Base-by-base conservation (phyloP, 2,888 invertebrate species). In the Ormyrus pomaceus region DNA sequence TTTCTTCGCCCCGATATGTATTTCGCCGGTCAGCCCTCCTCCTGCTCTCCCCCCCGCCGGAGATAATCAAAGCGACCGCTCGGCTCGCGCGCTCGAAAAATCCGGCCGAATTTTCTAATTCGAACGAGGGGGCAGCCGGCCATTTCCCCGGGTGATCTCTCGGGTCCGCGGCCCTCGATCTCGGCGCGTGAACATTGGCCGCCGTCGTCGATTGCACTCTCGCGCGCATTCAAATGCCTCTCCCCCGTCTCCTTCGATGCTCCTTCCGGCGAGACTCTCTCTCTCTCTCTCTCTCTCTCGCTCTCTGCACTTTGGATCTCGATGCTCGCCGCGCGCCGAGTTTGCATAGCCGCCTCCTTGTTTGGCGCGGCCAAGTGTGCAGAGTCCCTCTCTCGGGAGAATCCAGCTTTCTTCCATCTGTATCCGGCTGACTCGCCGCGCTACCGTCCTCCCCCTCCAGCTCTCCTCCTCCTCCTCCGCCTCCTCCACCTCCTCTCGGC, bases 271-370 rank as follows among this genome's bases (percentile, higher is more conserved):
- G 19, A 19, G 19, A 19, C 19, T 19, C 19, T 19, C 6, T 50
- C 59, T 51, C 45, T 13, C 45, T 56, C 53, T 56, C 56, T 8
- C 5, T 56, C 70, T 53, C 19, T 55, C 55, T 11, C n/a, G n/a
- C n/a, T n/a, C n/a, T 55, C 68, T 56, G 11, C 55, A 13, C 10
- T 11, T 56, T 48, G 13, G 10, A 13, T 45, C 10, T 61, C 61
- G 34, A 61, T 45, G 19, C 59, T 19, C 19, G 34, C 70, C 19
- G 19, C 9, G 46, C 10, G 64, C 19, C 5, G 68, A n/a, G 71
- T 71, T 71, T 71, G 71, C 71, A 71, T 71, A 71, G 71, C 51
- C 34, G 71, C 56, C 55, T 73, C 64, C 73, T 64, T 48, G 64
- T 64, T 73, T 64, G 53, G 34, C 61, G 53, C 71, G 46, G 46